Conservation (phyloP, 2,888 invertebrate species). For the Atrina japonica region DNA sequence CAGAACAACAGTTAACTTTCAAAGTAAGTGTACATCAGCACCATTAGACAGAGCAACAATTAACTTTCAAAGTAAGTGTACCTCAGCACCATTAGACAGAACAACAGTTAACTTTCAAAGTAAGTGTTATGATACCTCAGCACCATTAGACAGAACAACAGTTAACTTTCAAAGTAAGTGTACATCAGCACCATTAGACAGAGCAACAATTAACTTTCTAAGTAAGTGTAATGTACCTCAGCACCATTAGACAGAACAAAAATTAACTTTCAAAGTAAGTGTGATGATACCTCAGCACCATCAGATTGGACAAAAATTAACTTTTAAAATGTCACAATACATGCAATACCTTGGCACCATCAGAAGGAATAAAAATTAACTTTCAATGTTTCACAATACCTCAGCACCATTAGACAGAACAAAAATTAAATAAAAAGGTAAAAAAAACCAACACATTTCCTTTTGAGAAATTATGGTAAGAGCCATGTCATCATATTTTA, state of each 20-base stretch:
- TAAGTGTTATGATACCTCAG: slow-evolving; percentile 82
- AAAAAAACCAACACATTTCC: slow-evolving; percentile 18
- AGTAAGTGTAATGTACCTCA: slow-evolving; percentile 81
- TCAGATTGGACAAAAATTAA: slow-evolving; percentile 98
- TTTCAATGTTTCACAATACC: slow-evolving; percentile 93
- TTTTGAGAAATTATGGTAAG: neutral
- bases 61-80: neutral
- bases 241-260: slow-evolving; percentile 98
- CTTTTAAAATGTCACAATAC: slow-evolving; percentile 83
- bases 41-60: too few species aligned
- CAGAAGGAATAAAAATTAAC: slow-evolving; percentile 98
- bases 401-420: slow-evolving; percentile 98
- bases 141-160: slow-evolving; percentile 98
- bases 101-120: slow-evolving; percentile 99
- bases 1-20: too few species aligned
- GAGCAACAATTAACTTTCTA: slow-evolving; percentile 99
- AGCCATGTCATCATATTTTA: neutral
- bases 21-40: too few species aligned
- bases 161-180: slow-evolving; percentile 96
- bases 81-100: slow-evolving; percentile 93
- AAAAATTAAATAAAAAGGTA: slow-evolving; percentile 97
- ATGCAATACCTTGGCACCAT: slow-evolving; percentile 88
- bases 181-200: slow-evolving; percentile 97
- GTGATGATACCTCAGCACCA: slow-evolving; percentile 87
- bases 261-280: slow-evolving; percentile 93